These are phyloP conservation scores for Buathra laborator DNA, from an alignment of 2,888 invertebrate genomes.

Conservation along the genomic window DNA sequence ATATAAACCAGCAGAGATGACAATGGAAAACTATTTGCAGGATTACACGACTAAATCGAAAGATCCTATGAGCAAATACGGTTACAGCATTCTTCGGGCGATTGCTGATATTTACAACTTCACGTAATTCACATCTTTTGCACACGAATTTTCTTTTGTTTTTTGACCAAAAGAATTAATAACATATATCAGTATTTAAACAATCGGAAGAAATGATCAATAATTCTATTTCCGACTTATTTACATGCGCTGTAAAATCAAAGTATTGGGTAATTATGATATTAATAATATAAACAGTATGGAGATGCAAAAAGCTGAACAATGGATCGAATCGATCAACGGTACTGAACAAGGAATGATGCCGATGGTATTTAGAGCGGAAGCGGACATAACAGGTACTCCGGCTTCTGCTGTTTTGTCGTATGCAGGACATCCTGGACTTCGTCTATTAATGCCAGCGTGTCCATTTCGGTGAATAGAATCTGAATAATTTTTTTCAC, in stretches of 20 bases:
- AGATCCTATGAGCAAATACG: conserved; percentile 78
- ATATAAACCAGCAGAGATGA: conserved; percentile 71
- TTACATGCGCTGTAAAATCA: neutral
- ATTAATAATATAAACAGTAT: neutral
- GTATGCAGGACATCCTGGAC: conserved; percentile 40
- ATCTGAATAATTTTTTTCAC: neutral
- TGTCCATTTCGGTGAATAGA: conserved; percentile 59
- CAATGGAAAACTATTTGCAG: conserved; percentile 75
- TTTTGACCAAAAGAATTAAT: neutral
- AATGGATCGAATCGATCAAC: conserved; percentile 52
- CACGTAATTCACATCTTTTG: conserved; percentile 71
- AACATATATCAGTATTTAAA: neutral
- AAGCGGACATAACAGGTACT: conserved; percentile 38
- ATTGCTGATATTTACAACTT: conserved; percentile 77
- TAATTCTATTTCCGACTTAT: neutral
- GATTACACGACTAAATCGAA: conserved; percentile 75
- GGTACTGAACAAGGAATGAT: conserved; percentile 60
- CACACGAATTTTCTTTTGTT: too few species aligned
- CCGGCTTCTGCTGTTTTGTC: conserved; percentile 43
- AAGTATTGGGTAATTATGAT: neutral
- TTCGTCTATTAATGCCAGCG: conserved; percentile 41
- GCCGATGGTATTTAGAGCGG: conserved; percentile 40
- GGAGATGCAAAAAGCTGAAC: neutral
- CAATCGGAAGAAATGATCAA: too few species aligned
- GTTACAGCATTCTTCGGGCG: conserved; percentile 74